Conservation (phyloP, 2,797 vertebrate species). For the Parotocinclus haroldoi region DNA sequence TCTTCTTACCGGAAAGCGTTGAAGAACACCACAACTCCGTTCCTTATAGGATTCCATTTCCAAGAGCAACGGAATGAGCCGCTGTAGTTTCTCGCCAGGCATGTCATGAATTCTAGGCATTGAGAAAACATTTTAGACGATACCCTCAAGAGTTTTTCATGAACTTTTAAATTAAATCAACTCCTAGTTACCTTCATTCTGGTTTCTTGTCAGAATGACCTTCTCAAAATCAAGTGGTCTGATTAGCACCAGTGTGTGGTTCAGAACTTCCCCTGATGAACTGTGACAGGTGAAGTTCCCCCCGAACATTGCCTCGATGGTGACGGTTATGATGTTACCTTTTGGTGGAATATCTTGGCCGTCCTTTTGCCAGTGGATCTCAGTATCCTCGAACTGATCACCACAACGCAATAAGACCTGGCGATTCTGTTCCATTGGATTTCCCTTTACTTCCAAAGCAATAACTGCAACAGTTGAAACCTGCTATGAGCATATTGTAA, state of each 20-base stretch:
- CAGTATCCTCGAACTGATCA: slow-evolving; percentile 44
- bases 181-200: slow-evolving; percentile 8
- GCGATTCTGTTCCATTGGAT: background rate
- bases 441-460: slow-evolving; percentile 56
- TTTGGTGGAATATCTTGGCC: slow-evolving; percentile 36
- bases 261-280: slow-evolving; percentile 56
- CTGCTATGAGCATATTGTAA: background rate
- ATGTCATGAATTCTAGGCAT: slow-evolving; percentile 60
- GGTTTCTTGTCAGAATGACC: slow-evolving; percentile 40
- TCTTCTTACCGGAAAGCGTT: slow-evolving; percentile 59
- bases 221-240: slow-evolving; percentile 42
- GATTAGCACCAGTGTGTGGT: slow-evolving; percentile 69
- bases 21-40: slow-evolving; percentile 59
- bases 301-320: slow-evolving; percentile 59
- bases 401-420: slow-evolving; percentile 62
- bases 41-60: slow-evolving; percentile 47
- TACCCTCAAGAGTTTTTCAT: background rate
- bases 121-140: background rate
- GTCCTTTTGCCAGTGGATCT: slow-evolving; percentile 66
- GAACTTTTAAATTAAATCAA: background rate
- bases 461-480: slow-evolving; percentile 54
- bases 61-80: slow-evolving; percentile 67
- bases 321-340: slow-evolving; percentile 58
- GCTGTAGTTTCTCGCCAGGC: slow-evolving; percentile 63
- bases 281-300: slow-evolving; percentile 73